phyloP scores from a whole-genome alignment of 1,140 invertebrate species.

The Lithobius niger region DNA sequence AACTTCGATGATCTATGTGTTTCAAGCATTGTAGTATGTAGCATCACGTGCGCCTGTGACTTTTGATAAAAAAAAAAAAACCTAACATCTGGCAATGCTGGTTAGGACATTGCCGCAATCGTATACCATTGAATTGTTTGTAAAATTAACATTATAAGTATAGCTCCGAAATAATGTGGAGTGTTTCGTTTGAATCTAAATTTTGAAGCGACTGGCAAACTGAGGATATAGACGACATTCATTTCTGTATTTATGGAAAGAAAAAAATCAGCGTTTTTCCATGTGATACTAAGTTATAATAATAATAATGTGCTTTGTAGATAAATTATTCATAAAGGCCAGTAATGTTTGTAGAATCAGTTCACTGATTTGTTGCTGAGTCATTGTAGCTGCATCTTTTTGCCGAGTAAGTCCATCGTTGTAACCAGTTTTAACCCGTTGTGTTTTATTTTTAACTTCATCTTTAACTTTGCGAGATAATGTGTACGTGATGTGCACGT shows the following conservation, averaged over 20 bases:
- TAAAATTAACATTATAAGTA: background rate
- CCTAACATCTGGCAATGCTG: no score
- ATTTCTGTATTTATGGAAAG: background rate
- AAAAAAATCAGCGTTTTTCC: background rate
- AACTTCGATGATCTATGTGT: background rate
- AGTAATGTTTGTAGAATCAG: background rate
- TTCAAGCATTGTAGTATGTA: background rate
- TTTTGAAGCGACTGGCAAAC: background rate
- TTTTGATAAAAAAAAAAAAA: no score
- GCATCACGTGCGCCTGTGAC: no score
- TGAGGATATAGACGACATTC: constrained; percentile 1
- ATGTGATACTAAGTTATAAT: background rate
- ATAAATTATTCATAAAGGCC: background rate
- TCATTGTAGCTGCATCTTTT: background rate
- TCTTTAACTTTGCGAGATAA: background rate
- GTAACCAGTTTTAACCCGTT: background rate
- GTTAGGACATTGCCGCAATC: no score
- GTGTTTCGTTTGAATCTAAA: background rate
- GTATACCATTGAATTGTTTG: no score
- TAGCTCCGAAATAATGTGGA: background rate
- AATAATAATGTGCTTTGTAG: no score
- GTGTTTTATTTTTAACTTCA: background rate
- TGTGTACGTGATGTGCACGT: background rate
- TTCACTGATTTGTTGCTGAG: background rate
- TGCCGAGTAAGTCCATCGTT: background rate